These are phyloP conservation scores for Cheilosia grossa DNA, from an alignment of 2,888 invertebrate species.

Conservation along the genomic window DNA sequence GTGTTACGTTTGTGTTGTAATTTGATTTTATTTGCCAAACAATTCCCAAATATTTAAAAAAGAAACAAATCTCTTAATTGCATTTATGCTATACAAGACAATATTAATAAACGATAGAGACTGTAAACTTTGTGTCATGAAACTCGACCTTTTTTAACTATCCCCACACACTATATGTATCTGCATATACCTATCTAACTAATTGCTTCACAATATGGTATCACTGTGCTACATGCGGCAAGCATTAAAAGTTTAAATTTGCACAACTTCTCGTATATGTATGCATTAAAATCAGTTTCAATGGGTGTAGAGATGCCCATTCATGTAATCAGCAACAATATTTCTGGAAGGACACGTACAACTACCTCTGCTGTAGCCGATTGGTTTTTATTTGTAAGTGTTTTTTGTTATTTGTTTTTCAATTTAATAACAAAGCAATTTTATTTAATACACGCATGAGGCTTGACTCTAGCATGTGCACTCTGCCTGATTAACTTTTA, in stretches of 20 bases:
- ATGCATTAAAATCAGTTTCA: constrained; percentile 23
- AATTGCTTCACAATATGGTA: neutral
- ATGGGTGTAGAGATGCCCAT: constrained; percentile 73
- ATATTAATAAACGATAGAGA: no score
- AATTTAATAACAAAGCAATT: constrained; percentile 45
- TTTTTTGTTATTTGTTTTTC: constrained; percentile 48
- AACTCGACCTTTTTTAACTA: no score
- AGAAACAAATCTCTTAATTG: no score
- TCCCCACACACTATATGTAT: constrained; percentile 6
- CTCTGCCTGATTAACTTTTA: neutral
- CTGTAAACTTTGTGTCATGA: no score
- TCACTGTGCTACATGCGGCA: neutral
- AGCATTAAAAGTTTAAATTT: neutral
- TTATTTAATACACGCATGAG: constrained; percentile 18
- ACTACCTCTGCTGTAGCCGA: constrained; percentile 78
- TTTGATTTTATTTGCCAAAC: constrained; percentile 4
- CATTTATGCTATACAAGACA: no score
- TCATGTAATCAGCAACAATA: constrained; percentile 75
- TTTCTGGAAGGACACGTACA: constrained; percentile 73
- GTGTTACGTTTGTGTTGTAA: constrained; percentile 14
- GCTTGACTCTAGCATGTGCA: constrained; percentile 15
- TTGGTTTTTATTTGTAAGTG: constrained; percentile 82
- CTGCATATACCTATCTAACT: neutral
- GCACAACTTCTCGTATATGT: neutral
- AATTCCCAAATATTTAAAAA: no score